Evolutionary conservation across 2,797 vertebrate genomes (phyloP).

Genomic region (Eurystomus glaucurus): DNA sequence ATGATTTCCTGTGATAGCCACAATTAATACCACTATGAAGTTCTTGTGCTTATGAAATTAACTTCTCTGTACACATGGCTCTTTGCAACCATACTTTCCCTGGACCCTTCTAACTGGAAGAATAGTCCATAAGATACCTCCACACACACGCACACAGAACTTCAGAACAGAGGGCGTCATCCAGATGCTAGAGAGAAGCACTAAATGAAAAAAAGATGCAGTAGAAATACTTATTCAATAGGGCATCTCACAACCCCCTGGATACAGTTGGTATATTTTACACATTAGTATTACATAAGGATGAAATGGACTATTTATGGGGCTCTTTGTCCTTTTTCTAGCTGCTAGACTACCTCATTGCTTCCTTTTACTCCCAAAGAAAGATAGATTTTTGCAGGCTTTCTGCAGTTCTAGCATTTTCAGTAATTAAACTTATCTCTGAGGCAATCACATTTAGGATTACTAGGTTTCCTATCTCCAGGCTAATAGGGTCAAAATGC

Average conservation of each 20-base stretch:
- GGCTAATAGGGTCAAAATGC: constrained; percentile 66
- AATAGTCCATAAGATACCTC: fast-evolving
- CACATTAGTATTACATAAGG: not conserved
- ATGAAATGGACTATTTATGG: not conserved
- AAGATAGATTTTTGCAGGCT: not conserved
- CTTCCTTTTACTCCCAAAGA: constrained; percentile 18
- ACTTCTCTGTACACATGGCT: not conserved
- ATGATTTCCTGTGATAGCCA: not conserved
- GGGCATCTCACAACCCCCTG: not conserved
- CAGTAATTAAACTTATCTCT: constrained; percentile 72
- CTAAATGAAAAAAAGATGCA: not conserved
- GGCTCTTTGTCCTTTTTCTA: not conserved
- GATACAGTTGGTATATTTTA: not conserved
- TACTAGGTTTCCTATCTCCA: constrained; percentile 58
- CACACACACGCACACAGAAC: fast-evolving
- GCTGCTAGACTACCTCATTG: not conserved
- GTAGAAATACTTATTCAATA: not conserved
- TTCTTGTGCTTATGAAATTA: not conserved
- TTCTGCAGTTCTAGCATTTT: constrained; percentile 58
- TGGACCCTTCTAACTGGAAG: not conserved
- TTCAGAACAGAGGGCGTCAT: not conserved
- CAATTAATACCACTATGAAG: not conserved
- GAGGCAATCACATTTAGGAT: constrained; percentile 67
- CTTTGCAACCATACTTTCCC: not conserved
- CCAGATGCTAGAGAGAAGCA: not conserved